Base-by-base conservation (phyloP, 2,797 vertebrate species). In the Hypotaenidia okinawae region DNA sequence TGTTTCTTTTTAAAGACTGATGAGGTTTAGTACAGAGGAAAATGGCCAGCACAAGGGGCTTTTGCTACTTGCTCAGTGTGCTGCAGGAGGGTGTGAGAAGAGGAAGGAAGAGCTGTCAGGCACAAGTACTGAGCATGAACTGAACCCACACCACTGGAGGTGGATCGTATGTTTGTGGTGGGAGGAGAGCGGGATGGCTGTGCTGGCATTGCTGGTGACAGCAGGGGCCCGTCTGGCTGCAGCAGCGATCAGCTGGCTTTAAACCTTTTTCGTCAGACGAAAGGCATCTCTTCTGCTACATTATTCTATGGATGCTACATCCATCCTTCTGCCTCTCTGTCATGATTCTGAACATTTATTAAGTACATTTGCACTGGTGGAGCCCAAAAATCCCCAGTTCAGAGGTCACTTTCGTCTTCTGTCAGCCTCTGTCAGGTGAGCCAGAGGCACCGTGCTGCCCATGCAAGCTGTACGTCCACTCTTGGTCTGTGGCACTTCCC, bases 61-160 rank as follows among this genome's bases (percentile, higher is more conserved):
- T 69, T 77, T 79, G 45, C 49, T 37, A 67, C 87, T 91, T 84
- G 55, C 64, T 93, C 59, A 54, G 68, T 1, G 1, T 64, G 49
- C 22, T 4, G 7, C 0, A 3, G 81, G 28, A 92, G 41, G 16
- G 47, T 66, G 25, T 28, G 9, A 37, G 67, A 96, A 92, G 85
- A 76, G 89, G 76, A 93, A 92, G 70, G 78, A 79, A 87, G 28
- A 78, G 39, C 35, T 4, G 2, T 4, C 8, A 6, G 30, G 58
- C 23, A 8, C 2, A n/a, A 32, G 41, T 4, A 22, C 27, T 24
- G 17, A 30, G 68, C 6, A 4, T 63, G 63, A 86, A 74, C 61
- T 77, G 8, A 5, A 13, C 59, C 54, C 0, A 0, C 1, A 1
- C n/a, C 5, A 4, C 25, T 5, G 35, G 72, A 70, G 33, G 23